Evolutionary conservation across 2,113 vertebrate genomes (phyloP).

Genomic region (Toxotes jaculatrix): DNA sequence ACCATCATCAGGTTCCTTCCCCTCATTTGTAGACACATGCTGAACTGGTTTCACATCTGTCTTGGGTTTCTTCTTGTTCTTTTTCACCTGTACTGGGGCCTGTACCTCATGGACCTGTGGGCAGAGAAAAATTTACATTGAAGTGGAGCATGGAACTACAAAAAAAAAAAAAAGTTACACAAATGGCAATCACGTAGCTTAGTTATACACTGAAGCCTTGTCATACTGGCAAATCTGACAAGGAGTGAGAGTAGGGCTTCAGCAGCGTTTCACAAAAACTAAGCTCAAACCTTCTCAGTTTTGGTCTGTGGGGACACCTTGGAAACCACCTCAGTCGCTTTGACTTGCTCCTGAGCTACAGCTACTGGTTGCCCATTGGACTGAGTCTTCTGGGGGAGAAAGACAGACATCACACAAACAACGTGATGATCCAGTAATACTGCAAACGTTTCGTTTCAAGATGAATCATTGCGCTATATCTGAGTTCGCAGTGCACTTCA

Average conservation of each 20-base stretch:
- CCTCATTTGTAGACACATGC: slow-evolving; percentile 83
- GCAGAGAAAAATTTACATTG: neutral
- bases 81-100: slow-evolving; percentile 86
- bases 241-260: neutral
- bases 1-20: slow-evolving; percentile 95
- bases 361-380: slow-evolving; percentile 90
- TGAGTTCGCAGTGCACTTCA: neutral
- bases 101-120: slow-evolving; percentile 44
- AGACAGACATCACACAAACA: slow-evolving; percentile 18
- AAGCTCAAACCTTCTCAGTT: slow-evolving; percentile 85
- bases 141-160: neutral
- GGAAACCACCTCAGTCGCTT: slow-evolving; percentile 68
- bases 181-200: neutral
- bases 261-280: neutral
- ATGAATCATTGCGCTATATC: neutral
- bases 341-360: slow-evolving; percentile 84
- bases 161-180: neutral
- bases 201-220: neutral
- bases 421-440: neutral
- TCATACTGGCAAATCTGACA: neutral
- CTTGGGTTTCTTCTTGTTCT: slow-evolving; percentile 94
- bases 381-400: slow-evolving; percentile 77
- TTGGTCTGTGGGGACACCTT: slow-evolving; percentile 86
- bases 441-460: neutral
- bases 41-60: slow-evolving; percentile 88